These are phyloP conservation scores for Echinometra lucunter DNA, from an alignment of 53 echinoderm and acorn worm genomes.

Conservation along the genomic window DNA sequence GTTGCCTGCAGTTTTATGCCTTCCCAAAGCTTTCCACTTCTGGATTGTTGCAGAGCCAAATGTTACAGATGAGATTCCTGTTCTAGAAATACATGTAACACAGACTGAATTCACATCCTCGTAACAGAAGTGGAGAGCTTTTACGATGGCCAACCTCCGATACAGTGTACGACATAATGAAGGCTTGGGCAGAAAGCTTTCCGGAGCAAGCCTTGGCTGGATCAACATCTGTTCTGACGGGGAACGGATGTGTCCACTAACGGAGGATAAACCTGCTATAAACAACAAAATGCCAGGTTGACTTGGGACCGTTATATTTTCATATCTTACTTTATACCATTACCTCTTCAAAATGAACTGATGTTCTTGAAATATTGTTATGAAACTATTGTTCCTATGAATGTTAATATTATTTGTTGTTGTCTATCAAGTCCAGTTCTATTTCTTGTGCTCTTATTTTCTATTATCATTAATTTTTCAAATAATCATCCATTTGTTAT, in stretches of 20 bases:
- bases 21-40: constrained; percentile 41
- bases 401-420: background rate
- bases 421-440: background rate
- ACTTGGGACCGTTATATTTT: background rate
- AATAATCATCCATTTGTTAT: too few relatives aligned
- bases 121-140: background rate
- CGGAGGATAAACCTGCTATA: constrained; percentile 68
- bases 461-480: background rate
- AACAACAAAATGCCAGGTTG: constrained; percentile 18
- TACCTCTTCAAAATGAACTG: constrained; percentile 18
- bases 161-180: constrained; percentile 70
- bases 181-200: constrained; percentile 71
- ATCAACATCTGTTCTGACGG: constrained; percentile 59
- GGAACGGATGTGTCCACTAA: constrained; percentile 56
- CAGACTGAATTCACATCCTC: background rate
- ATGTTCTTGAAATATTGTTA: constrained; percentile 13
- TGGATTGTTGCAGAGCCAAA: background rate
- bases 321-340: background rate
- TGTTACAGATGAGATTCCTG: background rate
- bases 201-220: constrained; percentile 67
- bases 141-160: constrained; percentile 44
- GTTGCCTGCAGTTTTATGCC: constrained; percentile 68
- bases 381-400: background rate
- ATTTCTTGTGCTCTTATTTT: background rate
- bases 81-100: background rate